Percentiles rank a stretch among this genome's conserved stretches.
Evolutionary conservation across 2,113 vertebrate genomes (phyloP).

Genomic region (Emydocephalus ijimae): DNA sequence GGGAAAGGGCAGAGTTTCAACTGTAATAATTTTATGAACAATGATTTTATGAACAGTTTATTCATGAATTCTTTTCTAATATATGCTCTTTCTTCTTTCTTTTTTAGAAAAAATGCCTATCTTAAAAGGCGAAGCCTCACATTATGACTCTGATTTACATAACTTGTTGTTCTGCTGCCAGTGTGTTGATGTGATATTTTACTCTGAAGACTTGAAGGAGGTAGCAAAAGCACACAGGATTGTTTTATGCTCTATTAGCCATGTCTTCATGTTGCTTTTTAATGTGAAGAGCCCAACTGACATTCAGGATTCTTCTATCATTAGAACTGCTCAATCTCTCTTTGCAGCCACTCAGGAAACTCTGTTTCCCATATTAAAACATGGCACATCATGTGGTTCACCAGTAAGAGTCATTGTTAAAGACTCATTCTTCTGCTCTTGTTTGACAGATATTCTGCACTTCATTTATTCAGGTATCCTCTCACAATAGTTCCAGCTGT

Average conservation of each 20-base stretch:
- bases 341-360: constrained; percentile 68
- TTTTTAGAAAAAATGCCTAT: constrained; percentile 85
- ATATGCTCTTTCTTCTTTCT: not conserved
- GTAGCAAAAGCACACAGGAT: constrained; percentile 87
- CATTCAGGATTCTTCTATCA: constrained; percentile 69
- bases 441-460: constrained; percentile 87
- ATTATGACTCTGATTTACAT: constrained; percentile 86
- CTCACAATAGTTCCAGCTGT: not conserved
- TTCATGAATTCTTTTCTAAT: constrained; percentile 36
- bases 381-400: constrained; percentile 58
- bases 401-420: constrained; percentile 87
- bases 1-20: not conserved
- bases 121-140: constrained; percentile 85
- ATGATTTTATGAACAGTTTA: not conserved
- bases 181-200: constrained; percentile 91
- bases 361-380: constrained; percentile 45
- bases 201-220: constrained; percentile 74
- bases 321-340: constrained; percentile 69
- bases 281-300: constrained; percentile 71
- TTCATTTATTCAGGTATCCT: constrained; percentile 94
- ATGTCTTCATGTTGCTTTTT: constrained; percentile 89
- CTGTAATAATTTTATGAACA: not conserved
- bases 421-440: constrained; percentile 83
- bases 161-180: constrained; percentile 86
- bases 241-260: constrained; percentile 87